Evolutionary conservation across 2,113 vertebrate species (phyloP).

Genomic region (Nibea coibor): DNA sequence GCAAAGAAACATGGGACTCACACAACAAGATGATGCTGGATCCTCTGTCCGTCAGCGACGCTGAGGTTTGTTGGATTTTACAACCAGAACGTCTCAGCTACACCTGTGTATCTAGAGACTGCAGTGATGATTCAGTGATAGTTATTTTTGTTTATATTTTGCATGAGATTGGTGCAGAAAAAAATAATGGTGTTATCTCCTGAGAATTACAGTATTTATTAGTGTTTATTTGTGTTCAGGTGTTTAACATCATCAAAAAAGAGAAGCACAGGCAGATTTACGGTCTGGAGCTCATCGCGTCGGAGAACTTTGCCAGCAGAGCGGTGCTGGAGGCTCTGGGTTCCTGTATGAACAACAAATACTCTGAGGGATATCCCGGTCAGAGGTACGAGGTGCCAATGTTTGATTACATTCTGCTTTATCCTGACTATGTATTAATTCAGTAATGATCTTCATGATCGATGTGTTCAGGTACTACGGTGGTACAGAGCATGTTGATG

Average conservation of each 20-base stretch:
- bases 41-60: conserved; percentile 86
- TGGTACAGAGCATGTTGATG: conserved; percentile 92
- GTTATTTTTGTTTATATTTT: not conserved
- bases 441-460: not conserved
- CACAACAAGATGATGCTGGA: conserved; percentile 93
- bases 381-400: conserved; percentile 85
- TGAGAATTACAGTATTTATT: not conserved
- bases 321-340: conserved; percentile 97
- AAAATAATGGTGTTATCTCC: not conserved
- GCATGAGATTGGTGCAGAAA: not conserved
- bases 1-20: conserved; percentile 84
- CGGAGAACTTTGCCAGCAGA: conserved; percentile 96
- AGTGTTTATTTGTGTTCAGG: conserved; percentile 76
- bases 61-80: conserved; percentile 85
- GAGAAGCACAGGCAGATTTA: conserved; percentile 92
- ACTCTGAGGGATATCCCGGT: conserved; percentile 97
- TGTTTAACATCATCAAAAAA: conserved; percentile 93
- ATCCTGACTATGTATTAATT: not conserved
- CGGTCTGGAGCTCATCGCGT: conserved; percentile 94
- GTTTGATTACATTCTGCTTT: not conserved
- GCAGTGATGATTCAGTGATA: not conserved
- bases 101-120: not conserved
- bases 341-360: conserved; percentile 98
- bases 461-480: conserved; percentile 90
- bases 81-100: not conserved